phyloP scores from a whole-genome alignment of 2,888 invertebrate genomes.

The Mythimna impura region DNA sequence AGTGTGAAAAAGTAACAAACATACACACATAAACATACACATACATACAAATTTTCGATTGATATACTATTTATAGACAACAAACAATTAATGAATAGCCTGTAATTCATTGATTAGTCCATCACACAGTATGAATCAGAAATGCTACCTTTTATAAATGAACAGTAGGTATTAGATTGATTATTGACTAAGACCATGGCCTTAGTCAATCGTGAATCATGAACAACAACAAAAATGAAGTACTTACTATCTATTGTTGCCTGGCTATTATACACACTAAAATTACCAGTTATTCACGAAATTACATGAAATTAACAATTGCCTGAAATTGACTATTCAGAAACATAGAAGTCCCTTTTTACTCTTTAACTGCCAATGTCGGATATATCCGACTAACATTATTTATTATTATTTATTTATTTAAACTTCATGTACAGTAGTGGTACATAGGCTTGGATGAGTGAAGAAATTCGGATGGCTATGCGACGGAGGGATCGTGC shows the following conservation, averaged over 20 bases:
- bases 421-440: no score
- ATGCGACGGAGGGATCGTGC: no score
- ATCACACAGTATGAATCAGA: slow-evolving; percentile 27
- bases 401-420: no score
- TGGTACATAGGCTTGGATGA: no score
- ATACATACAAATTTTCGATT: background rate
- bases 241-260: background rate
- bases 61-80: background rate
- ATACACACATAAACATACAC: no score
- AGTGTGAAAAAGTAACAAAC: no score
- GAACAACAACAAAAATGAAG: background rate
- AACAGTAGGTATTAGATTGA: slow-evolving; percentile 2
- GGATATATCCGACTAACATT: no score
- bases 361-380: no score
- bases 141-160: background rate
- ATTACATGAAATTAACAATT: no score
- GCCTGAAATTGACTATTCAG: no score
- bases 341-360: no score
- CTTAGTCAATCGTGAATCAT: background rate
- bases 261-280: background rate
- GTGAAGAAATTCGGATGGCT: no score
- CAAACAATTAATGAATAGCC: slow-evolving; percentile 20
- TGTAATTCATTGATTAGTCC: background rate
- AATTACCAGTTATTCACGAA: background rate
- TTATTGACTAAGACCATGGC: background rate